Evolutionary conservation across 2,888 invertebrate species (phyloP).

Genomic region (Polydesmus complanatus): DNA sequence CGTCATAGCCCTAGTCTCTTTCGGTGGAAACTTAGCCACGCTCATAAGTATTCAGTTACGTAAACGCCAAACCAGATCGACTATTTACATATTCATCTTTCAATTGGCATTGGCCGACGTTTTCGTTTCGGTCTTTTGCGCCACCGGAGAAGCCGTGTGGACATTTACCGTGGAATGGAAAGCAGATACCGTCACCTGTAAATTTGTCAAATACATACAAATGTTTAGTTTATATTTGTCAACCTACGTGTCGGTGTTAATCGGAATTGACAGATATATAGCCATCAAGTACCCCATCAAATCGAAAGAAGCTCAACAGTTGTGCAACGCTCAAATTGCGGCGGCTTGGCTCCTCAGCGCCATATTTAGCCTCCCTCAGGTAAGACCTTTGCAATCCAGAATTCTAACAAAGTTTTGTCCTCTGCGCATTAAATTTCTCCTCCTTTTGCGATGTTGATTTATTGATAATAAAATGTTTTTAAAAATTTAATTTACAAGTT

Average conservation of each 20-base stretch:
- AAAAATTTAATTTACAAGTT: no score
- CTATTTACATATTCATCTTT: conserved; percentile 55
- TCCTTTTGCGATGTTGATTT: no score
- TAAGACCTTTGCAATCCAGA: conserved; percentile 38
- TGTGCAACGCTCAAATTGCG: conserved; percentile 51
- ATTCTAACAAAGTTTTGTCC: background rate
- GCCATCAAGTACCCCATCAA: conserved; percentile 64
- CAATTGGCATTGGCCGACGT: conserved; percentile 72
- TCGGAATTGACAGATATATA: conserved; percentile 66
- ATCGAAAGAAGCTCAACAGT: conserved; percentile 44
- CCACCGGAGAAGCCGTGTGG: conserved; percentile 68
- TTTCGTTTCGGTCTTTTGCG: conserved; percentile 64
- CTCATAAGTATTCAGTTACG: conserved; percentile 58
- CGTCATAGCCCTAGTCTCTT: conserved; percentile 54
- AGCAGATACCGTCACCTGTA: conserved; percentile 61
- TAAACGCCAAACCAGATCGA: conserved; percentile 34
- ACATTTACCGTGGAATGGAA: conserved; percentile 60
- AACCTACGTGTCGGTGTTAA: conserved; percentile 65
- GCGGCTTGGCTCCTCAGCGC: conserved; percentile 58
- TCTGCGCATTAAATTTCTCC: no score
- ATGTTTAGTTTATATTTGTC: conserved; percentile 69
- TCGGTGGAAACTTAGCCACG: conserved; percentile 60
- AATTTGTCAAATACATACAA: conserved; percentile 61
- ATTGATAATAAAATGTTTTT: no score
- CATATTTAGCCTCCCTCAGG: conserved; percentile 67